phyloP scores from a whole-genome alignment of 2,888 invertebrate genomes.

The Helleia helle region DNA sequence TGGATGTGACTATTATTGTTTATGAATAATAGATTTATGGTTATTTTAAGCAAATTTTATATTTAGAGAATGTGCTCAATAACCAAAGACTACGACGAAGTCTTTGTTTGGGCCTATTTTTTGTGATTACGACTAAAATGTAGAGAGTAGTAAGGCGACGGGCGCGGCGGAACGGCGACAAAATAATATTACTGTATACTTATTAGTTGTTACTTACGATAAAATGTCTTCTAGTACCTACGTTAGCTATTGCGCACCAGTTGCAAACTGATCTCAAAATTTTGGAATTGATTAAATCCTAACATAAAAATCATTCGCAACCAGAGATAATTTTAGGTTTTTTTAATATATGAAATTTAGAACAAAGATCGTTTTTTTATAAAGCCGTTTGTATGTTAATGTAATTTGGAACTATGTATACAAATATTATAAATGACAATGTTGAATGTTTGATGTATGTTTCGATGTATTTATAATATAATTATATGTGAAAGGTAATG shows the following conservation, averaged over 20 bases:
- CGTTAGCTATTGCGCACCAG: neutral
- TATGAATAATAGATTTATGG: constrained; percentile 1
- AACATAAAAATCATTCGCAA: neutral
- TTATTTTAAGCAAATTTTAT: constrained; percentile 5
- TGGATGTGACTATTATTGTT: constrained; percentile 6
- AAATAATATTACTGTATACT: too few relatives aligned
- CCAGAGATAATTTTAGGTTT: neutral
- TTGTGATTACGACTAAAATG: constrained; percentile 1
- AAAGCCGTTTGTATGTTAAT: neutral
- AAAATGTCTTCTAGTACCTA: too few relatives aligned
- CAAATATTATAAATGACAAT: constrained; percentile 35
- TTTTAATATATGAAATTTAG: constrained; percentile 3
- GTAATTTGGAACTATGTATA: constrained; percentile 12
- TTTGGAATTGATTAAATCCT: neutral
- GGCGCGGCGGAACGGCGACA: too few relatives aligned
- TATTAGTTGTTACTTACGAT: too few relatives aligned
- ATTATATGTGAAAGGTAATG: constrained; percentile 41
- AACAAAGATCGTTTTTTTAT: constrained; percentile 1
- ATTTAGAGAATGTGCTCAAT: neutral
- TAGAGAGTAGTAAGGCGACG: too few relatives aligned
- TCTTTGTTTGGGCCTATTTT: neutral
- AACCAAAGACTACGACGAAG: too few relatives aligned
- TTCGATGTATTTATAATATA: constrained; percentile 48
- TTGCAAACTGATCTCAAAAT: constrained; percentile 6
- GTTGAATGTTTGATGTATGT: constrained; percentile 42